Conservation (phyloP, 2,888 invertebrate genomes). For the Periphyllus acericola region DNA sequence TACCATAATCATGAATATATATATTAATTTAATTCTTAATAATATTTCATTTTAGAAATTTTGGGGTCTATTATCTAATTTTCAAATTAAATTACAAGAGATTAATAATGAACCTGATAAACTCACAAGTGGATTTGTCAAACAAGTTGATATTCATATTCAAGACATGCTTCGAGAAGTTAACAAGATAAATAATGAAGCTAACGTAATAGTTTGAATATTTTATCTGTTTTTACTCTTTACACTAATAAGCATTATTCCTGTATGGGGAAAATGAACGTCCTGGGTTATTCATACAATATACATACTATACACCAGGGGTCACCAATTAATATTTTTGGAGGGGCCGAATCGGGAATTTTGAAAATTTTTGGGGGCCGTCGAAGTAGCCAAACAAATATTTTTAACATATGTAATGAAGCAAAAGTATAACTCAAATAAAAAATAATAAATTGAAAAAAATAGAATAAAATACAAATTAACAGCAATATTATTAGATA, state of each 20-base stretch:
- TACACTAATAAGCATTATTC: constrained; percentile 23
- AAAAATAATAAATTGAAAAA: no score
- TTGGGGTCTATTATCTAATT: constrained; percentile 1
- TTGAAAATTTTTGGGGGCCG: no score
- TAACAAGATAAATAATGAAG: constrained; percentile 45
- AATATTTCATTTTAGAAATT: constrained; percentile 31
- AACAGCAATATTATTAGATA: no score
- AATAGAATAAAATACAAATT: no score
- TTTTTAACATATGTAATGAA: no score
- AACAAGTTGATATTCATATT: constrained; percentile 45
- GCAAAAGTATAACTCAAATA: no score
- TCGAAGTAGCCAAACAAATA: no score
- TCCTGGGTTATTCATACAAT: no score
- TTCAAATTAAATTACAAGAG: constrained; percentile 35
- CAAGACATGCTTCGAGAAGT: background rate
- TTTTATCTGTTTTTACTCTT: background rate
- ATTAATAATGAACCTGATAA: constrained; percentile 44
- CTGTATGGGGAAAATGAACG: no score
- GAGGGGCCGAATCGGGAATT: no score
- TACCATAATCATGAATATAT: constrained; percentile 63
- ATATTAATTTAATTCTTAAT: background rate
- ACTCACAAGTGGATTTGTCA: constrained; percentile 34
- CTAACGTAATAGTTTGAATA: constrained; percentile 25
- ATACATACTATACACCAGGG: no score
- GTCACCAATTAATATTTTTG: no score